A percentile compares a stretch with the other conserved stretches of the same genome.
phyloP scores from a whole-genome alignment of 2,797 vertebrate species.

The Sitta carolinensis region DNA sequence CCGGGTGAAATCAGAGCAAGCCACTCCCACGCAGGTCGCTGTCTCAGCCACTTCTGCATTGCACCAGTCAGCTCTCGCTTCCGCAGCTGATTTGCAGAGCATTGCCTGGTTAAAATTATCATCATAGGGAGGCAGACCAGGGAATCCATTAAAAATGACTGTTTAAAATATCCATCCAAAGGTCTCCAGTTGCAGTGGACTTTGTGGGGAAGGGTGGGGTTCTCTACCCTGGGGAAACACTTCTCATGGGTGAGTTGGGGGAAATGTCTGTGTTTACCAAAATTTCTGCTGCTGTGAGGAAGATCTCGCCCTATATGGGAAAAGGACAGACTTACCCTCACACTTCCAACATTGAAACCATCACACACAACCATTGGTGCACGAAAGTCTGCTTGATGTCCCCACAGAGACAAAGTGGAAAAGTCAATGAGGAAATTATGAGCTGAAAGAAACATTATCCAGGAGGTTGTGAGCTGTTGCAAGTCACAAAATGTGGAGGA shows the following conservation, averaged over 20 bases:
- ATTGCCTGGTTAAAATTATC: neutral
- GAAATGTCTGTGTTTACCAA: neutral
- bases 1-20: neutral
- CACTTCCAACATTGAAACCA: neutral
- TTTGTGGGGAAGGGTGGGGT: accelerated
- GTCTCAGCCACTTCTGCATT: neutral
- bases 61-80: accelerated
- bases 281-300: neutral
- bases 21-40: neutral
- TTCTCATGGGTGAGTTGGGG: neutral
- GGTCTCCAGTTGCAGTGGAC: neutral
- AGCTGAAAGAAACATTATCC: neutral
- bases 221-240: neutral
- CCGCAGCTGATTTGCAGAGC: neutral
- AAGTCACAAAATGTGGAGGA: neutral
- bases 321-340: neutral
- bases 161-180: neutral
- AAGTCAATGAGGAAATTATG: neutral
- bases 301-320: neutral
- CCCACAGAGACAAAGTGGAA: neutral
- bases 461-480: neutral
- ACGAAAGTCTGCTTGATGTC: neutral
- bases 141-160: neutral
- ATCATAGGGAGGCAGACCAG: neutral
- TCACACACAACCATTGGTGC: neutral